Evolutionary conservation across 2,113 vertebrate genomes (phyloP).

Genomic region (Paedocypris sp.): DNA sequence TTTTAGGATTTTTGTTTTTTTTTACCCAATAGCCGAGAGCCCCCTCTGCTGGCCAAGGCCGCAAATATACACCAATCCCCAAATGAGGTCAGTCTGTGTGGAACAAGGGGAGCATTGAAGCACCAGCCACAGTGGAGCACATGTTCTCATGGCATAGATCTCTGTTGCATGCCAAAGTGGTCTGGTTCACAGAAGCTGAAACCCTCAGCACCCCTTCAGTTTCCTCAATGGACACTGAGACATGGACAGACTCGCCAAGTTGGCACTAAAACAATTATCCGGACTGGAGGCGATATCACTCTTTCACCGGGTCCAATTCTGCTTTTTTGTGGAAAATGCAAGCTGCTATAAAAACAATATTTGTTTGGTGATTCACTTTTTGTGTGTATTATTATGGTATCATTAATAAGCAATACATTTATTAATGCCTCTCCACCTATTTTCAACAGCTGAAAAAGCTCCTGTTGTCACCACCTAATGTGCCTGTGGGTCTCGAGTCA

Average conservation of each 20-base stretch:
- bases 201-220: slow-evolving; percentile 19
- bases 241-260: slow-evolving; percentile 30
- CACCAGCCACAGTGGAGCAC: slow-evolving; percentile 13
- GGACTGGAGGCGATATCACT: no score
- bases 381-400: not conserved
- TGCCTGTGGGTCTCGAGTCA: slow-evolving; percentile 60
- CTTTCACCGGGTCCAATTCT: not conserved
- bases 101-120: slow-evolving; percentile 42
- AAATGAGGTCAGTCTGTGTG: slow-evolving; percentile 3
- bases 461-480: slow-evolving; percentile 78
- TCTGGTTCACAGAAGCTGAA: slow-evolving; percentile 24
- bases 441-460: slow-evolving; percentile 65
- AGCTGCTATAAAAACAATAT: no score
- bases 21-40: not conserved
- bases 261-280: slow-evolving; percentile 29
- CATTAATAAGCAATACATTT: no score
- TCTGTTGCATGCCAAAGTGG: slow-evolving; percentile 2
- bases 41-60: slow-evolving; percentile 30
- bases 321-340: not conserved
- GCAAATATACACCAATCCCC: not conserved
- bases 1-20: no score
- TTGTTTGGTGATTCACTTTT: no score
- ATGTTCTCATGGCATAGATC: slow-evolving; percentile 35
- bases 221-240: slow-evolving; percentile 23
- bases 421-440: slow-evolving; percentile 7